Conservation (phyloP, 2,888 invertebrate species). For the Apeira syringaria region DNA sequence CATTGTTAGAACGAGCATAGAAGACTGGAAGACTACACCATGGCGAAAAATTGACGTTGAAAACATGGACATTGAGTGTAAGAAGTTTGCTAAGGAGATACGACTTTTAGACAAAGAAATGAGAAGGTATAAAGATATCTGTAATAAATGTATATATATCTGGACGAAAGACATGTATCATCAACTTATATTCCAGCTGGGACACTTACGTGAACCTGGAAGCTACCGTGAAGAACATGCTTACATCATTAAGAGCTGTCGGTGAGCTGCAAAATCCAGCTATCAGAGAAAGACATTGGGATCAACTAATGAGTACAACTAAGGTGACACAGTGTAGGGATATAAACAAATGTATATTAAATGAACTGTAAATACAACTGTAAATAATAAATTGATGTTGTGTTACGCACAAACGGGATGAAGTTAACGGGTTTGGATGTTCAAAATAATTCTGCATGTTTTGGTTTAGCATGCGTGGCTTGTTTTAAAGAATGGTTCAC, state of each 20-base stretch:
- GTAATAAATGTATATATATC: not conserved
- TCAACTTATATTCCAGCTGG: conserved; percentile 83
- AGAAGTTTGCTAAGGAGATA: conserved; percentile 98
- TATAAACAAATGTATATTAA: conserved; percentile 40
- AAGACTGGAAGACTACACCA: conserved; percentile 98
- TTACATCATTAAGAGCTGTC: conserved; percentile 96
- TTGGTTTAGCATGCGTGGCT: conserved; percentile 28
- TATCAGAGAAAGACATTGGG: conserved; percentile 98
- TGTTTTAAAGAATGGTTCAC: conserved; percentile 24
- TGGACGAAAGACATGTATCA: not conserved
- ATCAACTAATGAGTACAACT: conserved; percentile 97
- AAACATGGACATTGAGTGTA: conserved; percentile 99
- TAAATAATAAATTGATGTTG: conserved; percentile 35
- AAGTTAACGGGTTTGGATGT: conserved; percentile 31
- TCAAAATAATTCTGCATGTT: conserved; percentile 29
- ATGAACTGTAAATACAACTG: conserved; percentile 50
- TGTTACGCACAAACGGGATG: conserved; percentile 30
- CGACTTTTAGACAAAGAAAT: conserved; percentile 97
- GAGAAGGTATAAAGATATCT: conserved; percentile 82
- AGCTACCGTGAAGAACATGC: conserved; percentile 97
- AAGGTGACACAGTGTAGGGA: conserved; percentile 85
- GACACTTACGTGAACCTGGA: conserved; percentile 95
- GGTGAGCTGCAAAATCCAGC: conserved; percentile 98
- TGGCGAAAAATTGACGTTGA: conserved; percentile 99
- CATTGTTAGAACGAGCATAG: conserved; percentile 95